Percentiles rank a stretch among this genome's conserved stretches.
These are phyloP conservation scores for Leptinotarsa undecemlineata DNA, from an alignment of 1,140 invertebrate species.

Conservation along the genomic window DNA sequence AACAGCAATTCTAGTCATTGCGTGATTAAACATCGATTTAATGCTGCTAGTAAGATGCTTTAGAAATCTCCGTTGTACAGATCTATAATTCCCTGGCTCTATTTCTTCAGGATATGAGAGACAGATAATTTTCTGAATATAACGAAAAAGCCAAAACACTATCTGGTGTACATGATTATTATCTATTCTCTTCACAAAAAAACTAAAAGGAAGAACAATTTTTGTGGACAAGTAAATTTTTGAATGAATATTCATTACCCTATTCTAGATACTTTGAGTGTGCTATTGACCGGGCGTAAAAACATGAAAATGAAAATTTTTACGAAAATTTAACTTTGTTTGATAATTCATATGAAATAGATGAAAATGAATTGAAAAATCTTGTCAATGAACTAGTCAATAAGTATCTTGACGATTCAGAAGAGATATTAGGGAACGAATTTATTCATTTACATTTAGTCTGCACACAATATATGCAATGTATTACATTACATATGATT, in stretches of 20 bases:
- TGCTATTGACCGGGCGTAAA: background rate
- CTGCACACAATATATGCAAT: no score
- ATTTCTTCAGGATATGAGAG: background rate
- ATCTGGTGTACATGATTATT: constrained; percentile 32
- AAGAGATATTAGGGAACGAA: background rate
- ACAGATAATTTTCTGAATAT: constrained; percentile 28
- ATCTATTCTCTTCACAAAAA: constrained; percentile 25
- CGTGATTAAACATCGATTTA: constrained; percentile 26
- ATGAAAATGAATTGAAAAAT: background rate
- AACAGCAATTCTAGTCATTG: constrained; percentile 30
- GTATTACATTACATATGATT: background rate
- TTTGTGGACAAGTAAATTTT: constrained; percentile 3
- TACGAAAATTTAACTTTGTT: constrained; percentile 16
- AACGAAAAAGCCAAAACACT: constrained; percentile 34
- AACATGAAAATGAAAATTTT: background rate
- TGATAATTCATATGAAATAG: background rate
- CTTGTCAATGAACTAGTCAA: background rate
- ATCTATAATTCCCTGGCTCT: background rate
- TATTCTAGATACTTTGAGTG: constrained; percentile 1
- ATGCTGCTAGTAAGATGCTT: constrained; percentile 17
- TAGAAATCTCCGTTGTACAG: background rate
- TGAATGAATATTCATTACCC: background rate
- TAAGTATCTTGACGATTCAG: constrained; percentile 13
- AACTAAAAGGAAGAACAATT: constrained; percentile 25
- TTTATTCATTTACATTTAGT: constrained; percentile 1